Evolutionary conservation across 2,888 invertebrate species (phyloP), one percentile per base, ranked within the genome.

Genomic region (Agrotis clavis): DNA sequence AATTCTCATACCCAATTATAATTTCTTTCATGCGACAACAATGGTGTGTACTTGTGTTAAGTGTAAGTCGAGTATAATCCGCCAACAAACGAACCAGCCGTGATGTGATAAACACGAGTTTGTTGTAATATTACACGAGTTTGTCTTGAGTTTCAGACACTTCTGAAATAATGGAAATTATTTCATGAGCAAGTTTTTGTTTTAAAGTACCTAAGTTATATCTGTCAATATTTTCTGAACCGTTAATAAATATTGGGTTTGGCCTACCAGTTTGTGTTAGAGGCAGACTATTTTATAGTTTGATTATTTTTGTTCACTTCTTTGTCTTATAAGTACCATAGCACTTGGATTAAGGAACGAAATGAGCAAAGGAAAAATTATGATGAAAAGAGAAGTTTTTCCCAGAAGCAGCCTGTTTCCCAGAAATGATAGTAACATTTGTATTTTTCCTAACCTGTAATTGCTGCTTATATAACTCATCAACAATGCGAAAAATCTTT

Each of bases 51-150:
- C 77, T 77, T 77, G 59, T 35, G 41, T n/a, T 56, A 61, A 78
- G 60, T 56, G 60, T 78, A 61, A 74, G 30, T 45, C 21, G 47
- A 75, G 61, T 53, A 21, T 74, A 67, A 77, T 74, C 48, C 48
- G 30, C 45, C 41, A 53, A 80, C 75, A 63, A 74, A 79, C 74
- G 66, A 71, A 71, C 19, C 59, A 41, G 53, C 74, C 76, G 45
- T 63, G 76, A 80, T 75, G 54, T 48, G 50, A 67, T 67, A 11
- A 62, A 80, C 60, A 47, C 21, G 21, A 59, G 63, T 48, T 63
- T 56, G 9, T 9, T 41, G 47, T 67, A 41, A 80, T 67, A 7
- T 53, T 59, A 51, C 13, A 41, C 65, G 47, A 47, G 50, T 74
- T 79, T 51, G 56, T 56, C 6, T 45, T 25, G 19, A 56, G 47